Base-by-base conservation (phyloP, 2,113 vertebrate genomes). In the Apteryx owenii region DNA sequence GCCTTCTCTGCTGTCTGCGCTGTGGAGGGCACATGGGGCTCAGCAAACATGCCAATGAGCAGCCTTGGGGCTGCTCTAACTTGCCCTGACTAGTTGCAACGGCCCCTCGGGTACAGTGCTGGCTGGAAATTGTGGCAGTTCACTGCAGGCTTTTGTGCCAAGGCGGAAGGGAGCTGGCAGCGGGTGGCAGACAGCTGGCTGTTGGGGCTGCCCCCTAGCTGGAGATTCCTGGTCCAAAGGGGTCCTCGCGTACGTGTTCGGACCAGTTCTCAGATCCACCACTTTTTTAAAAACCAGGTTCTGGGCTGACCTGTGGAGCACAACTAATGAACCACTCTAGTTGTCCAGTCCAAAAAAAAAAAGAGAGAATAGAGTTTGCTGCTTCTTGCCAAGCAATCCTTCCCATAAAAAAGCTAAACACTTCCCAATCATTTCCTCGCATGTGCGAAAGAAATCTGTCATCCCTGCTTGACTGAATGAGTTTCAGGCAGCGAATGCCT, bases 51-150 rank as follows among this genome's bases (percentile, higher is more conserved):
- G 1, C 42, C 77, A 81, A 75, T 72, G 42, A 78, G 42, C 50
- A 75, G 38, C 91, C 64, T 78, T 60, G 28, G 84, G 76, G 68
- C 3, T 95, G 85, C 48, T 95, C 44, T 83, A 25, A 65, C 94
- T 94, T 95, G 95, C 40, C 68, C 79, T 73, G 40, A 81, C 91
- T 84, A 9, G 89, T 90, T 64, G 71, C 1, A 12, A 75, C 95
- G 64, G 82, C 10, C 51, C 79, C 89, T 91, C 3, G 26, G 79
- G 70, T 91, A 86, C 53, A 76, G 81, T 68, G 78, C 26, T 96
- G 82, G 25, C 46, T 97, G 76, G 85, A 96, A 95, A 90, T 83
- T 65, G 82, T 86, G 90, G 61, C 69, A 84, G 89, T 96, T 93
- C 72, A 48, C 33, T 72, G 42, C 46, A 88, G 25, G 29, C 5